Conservation (phyloP, 2,113 vertebrate species). For the Clupea harengus region DNA sequence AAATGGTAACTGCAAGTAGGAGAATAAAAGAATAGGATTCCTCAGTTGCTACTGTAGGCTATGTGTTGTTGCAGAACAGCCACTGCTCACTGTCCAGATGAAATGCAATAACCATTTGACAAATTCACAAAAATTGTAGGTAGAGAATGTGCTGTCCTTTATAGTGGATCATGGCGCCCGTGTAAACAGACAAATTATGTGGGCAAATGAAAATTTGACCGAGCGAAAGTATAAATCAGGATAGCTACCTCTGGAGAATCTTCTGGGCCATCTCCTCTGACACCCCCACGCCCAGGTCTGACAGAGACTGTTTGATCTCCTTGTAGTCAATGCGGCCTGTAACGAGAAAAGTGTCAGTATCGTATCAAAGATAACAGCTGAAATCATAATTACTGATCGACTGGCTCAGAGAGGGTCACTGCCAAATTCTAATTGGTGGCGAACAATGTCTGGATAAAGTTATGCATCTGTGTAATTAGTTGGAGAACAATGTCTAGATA, state of each 20-base stretch:
- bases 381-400: too few relatives aligned
- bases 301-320: constrained; percentile 87
- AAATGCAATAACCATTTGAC: not conserved
- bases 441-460: not conserved
- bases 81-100: not conserved
- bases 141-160: not conserved
- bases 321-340: constrained; percentile 84
- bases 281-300: constrained; percentile 83
- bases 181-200: not conserved
- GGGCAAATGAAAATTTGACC: not conserved
- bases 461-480: too few relatives aligned
- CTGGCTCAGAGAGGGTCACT: too few relatives aligned
- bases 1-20: not conserved
- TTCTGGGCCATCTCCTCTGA: constrained; percentile 80
- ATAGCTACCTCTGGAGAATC: constrained; percentile 84
- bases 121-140: too few relatives aligned
- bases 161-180: too few relatives aligned
- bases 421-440: too few relatives aligned
- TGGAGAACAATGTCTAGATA: too few relatives aligned
- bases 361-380: too few relatives aligned
- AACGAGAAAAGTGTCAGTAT: constrained; percentile 37
- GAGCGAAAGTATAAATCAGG: not conserved
- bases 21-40: not conserved
- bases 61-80: not conserved
- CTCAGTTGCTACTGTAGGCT: not conserved